phyloP scores from a whole-genome alignment of 1,140 invertebrate genomes.

The Drosophila rufa region DNA sequence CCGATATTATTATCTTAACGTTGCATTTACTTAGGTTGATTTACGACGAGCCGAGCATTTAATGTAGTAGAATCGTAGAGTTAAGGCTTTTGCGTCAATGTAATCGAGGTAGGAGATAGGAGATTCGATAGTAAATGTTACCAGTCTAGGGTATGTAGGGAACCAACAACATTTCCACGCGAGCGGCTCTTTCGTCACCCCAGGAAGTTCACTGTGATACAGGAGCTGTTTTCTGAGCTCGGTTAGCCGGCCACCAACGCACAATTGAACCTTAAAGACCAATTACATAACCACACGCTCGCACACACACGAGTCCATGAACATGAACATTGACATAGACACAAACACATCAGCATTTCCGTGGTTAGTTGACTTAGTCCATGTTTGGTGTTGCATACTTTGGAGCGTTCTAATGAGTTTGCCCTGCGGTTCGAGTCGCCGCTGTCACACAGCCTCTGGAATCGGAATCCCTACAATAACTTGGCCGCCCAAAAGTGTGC shows the following conservation, averaged over 20 bases:
- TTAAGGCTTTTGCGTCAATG: constrained; percentile 36
- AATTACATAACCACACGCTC: constrained; percentile 40
- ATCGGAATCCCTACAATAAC: neutral
- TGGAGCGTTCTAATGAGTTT: constrained; percentile 45
- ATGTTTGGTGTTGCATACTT: constrained; percentile 63
- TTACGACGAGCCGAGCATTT: constrained; percentile 46
- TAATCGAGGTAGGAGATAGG: neutral
- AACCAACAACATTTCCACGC: constrained; percentile 17
- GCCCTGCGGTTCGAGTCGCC: constrained; percentile 23
- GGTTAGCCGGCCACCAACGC: constrained; percentile 34
- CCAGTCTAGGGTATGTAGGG: constrained; percentile 13
- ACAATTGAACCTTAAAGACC: constrained; percentile 45
- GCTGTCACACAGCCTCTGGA: neutral
- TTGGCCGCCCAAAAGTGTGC: neutral
- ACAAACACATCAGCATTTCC: constrained; percentile 47
- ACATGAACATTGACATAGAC: constrained; percentile 9
- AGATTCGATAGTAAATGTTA: constrained; percentile 31
- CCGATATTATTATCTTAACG: constrained; percentile 41
- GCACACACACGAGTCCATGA: constrained; percentile 26
- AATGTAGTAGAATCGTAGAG: constrained; percentile 38
- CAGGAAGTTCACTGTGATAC: constrained; percentile 49
- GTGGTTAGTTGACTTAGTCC: constrained; percentile 48
- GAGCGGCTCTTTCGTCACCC: constrained; percentile 36
- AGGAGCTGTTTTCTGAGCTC: constrained; percentile 32
- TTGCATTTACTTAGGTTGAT: constrained; percentile 54